phyloP scores from a whole-genome alignment of 1,140 invertebrate genomes.

The Magallana ariakensis region DNA sequence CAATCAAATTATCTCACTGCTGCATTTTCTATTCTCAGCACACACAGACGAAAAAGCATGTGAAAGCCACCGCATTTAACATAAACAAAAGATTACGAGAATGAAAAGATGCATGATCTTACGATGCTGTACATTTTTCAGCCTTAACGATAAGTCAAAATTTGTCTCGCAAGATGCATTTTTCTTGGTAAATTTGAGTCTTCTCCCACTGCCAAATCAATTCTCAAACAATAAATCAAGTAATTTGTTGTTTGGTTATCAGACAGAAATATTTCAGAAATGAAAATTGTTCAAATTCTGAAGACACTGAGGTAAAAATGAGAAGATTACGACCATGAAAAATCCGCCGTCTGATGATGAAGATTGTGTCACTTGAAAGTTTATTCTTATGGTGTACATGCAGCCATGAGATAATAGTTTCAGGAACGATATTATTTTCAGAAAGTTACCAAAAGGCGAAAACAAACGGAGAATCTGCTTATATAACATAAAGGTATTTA shows the following conservation, averaged over 20 bases:
- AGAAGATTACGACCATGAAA: not conserved
- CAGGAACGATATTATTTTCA: not conserved
- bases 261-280: conserved; percentile 11
- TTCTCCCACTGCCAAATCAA: not conserved
- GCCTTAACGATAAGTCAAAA: not conserved
- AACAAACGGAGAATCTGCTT: not conserved
- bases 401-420: not conserved
- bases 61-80: conserved; percentile 5
- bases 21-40: conserved; percentile 31
- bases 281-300: conserved; percentile 13
- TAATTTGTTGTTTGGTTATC: not conserved
- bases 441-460: not conserved
- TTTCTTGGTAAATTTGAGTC: not conserved
- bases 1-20: conserved; percentile 1
- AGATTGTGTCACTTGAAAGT: not conserved
- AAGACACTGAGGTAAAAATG: not conserved
- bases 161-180: not conserved
- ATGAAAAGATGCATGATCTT: conserved; percentile 28
- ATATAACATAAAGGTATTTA: not conserved
- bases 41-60: conserved; percentile 18
- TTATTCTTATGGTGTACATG: not conserved
- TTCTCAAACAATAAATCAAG: conserved; percentile 18
- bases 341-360: not conserved
- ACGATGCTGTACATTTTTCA: not conserved
- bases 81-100: not conserved